Evolutionary conservation across 2,113 vertebrate genomes (phyloP).

Genomic region (Microcebus jonahi): DNA sequence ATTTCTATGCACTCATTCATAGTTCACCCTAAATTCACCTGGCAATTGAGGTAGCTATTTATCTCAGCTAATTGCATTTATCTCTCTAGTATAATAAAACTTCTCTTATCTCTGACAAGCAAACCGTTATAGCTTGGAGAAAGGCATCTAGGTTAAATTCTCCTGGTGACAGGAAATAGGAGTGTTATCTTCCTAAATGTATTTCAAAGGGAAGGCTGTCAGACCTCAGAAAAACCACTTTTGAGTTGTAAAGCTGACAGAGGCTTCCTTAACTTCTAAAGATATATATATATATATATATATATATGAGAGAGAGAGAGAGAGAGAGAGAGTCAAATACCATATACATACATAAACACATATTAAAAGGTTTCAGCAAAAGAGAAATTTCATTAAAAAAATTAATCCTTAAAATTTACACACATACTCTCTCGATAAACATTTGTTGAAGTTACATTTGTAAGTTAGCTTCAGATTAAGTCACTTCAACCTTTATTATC

Average conservation of each 20-base stretch:
- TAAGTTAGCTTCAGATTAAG: slow-evolving; percentile 31
- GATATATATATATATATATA: neutral
- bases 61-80: slow-evolving; percentile 1
- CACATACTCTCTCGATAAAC: neutral
- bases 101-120: neutral
- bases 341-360: neutral
- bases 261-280: neutral
- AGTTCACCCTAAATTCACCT: neutral
- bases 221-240: neutral
- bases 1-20: neutral
- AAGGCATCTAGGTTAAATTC: neutral
- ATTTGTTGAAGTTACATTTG: slow-evolving; percentile 1
- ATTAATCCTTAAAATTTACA: neutral
- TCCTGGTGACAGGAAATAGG: neutral
- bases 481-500: slow-evolving; percentile 42
- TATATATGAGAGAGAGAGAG: too few relatives aligned
- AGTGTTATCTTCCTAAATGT: neutral
- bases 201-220: neutral
- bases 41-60: neutral
- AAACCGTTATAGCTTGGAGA: neutral
- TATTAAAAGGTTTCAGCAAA: neutral
- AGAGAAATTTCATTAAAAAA: neutral
- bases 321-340: neutral
- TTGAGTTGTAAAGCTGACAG: neutral
- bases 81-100: neutral